Base-by-base conservation (phyloP, 2,888 invertebrate species). In the Colletes collaris region DNA sequence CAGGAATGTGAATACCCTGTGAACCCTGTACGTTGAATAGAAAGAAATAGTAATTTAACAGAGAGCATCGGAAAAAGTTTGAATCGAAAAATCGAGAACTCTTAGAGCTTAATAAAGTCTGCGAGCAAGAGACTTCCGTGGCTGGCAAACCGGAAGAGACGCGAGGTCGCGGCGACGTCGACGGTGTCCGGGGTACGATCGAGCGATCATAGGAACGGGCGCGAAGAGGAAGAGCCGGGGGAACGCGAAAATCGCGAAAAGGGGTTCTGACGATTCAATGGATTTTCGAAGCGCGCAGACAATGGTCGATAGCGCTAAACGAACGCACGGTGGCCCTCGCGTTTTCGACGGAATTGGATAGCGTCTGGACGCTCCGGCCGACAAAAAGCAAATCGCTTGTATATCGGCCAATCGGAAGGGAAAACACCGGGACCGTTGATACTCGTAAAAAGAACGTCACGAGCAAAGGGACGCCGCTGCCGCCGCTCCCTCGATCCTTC, bases 301-400 rank as follows among this genome's bases (percentile, higher is more conserved):
- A 79, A 70, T 67, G 63, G 63, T 59, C 62, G 74, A 53, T 70
- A 74, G 70, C 70, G 79, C 64, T 66, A 68, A 67, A 50, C 77
- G 62, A 63, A 50, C 74, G 74, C 16, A 13, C 35, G 55, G 49
- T 37, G 16, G 7, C 67, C 70, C 64, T 71, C 74, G 66, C 71
- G 60, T 83, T 72, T 27, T 81, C 83, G 75, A 16, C 73, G 70
- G 79, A 81, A 83, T 81, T 81, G 81, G 60, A 83, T 84, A 78
- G 83, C 64, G 75, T 73, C 67, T 63, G 76, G 63, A 63, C 49
- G 69, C 70, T 79, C 27, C 73, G 72, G 71, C 69, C 77, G 81
- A 77, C 77, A 72, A 83, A 81, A 76, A 82, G 76, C 79, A 76
- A 79, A 83, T 82, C 73, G 83, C 19, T 55, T 27, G 44, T 65